phyloP scores from a whole-genome alignment of 2,797 vertebrate species.

The Diplodus sargus region DNA sequence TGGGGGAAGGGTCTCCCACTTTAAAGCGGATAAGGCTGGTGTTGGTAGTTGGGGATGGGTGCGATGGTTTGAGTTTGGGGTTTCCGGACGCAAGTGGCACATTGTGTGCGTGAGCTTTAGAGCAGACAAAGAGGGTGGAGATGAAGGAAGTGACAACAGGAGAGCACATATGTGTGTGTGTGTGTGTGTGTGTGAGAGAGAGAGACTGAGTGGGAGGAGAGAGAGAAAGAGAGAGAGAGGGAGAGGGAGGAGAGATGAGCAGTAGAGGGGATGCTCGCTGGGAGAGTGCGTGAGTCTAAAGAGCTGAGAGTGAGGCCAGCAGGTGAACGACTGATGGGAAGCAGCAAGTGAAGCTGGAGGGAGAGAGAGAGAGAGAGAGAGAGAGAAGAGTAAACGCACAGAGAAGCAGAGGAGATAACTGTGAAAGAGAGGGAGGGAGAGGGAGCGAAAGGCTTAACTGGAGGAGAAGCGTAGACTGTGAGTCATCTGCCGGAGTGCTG shows the following conservation, averaged over 20 bases:
- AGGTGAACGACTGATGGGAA: constrained; percentile 74
- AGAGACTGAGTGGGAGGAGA: constrained; percentile 44
- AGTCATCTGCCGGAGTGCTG: constrained; percentile 65
- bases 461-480: constrained; percentile 56
- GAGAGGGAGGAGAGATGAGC: constrained; percentile 60
- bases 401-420: constrained; percentile 23
- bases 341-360: constrained; percentile 51
- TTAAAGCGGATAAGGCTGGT: constrained; percentile 38
- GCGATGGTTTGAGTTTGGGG: constrained; percentile 8
- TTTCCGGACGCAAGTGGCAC: constrained; percentile 27
- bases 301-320: constrained; percentile 70
- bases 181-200: constrained; percentile 33
- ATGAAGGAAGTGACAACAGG: constrained; percentile 58
- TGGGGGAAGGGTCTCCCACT: constrained; percentile 55
- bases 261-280: constrained; percentile 60
- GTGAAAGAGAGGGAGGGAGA: constrained; percentile 24
- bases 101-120: constrained; percentile 15
- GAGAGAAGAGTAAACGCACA: constrained; percentile 16
- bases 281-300: constrained; percentile 53
- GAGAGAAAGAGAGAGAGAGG: constrained; percentile 32
- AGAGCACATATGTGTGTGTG: constrained; percentile 39
- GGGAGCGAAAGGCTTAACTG: constrained; percentile 34
- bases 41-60: constrained; percentile 22
- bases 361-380: constrained; percentile 22
- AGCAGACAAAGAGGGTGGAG: constrained; percentile 63